phyloP scores from a whole-genome alignment of 2,113 vertebrate species.

The Gadus macrocephalus region DNA sequence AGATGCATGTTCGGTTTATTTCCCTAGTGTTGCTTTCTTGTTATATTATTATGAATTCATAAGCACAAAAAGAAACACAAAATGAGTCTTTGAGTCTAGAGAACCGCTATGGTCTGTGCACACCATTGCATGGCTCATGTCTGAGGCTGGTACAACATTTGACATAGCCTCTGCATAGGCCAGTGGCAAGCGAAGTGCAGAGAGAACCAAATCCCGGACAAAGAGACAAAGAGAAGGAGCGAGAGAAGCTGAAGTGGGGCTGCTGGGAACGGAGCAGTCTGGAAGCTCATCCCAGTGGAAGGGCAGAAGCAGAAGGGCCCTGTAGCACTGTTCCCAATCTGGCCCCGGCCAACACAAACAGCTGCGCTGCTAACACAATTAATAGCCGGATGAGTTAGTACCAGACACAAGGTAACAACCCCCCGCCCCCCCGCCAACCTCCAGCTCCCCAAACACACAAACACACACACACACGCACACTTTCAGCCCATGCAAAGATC shows the following conservation, averaged over 20 bases:
- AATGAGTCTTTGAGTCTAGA: too few relatives aligned
- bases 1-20: neutral
- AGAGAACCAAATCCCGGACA: neutral
- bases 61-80: too few relatives aligned
- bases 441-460: neutral
- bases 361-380: slow-evolving; percentile 95
- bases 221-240: slow-evolving; percentile 15
- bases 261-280: slow-evolving; percentile 78
- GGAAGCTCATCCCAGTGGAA: slow-evolving; percentile 86
- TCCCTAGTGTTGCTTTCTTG: neutral
- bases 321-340: slow-evolving; percentile 88
- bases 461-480: slow-evolving; percentile 19
- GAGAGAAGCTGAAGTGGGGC: slow-evolving; percentile 53
- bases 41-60: neutral
- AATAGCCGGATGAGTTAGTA: slow-evolving; percentile 94
- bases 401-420: slow-evolving; percentile 82
- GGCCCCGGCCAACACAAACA: slow-evolving; percentile 81
- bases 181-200: neutral
- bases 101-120: too few relatives aligned
- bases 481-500: neutral
- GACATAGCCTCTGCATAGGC: too few relatives aligned
- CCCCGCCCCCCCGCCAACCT: neutral
- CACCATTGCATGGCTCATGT: too few relatives aligned
- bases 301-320: slow-evolving; percentile 88
- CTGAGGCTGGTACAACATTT: too few relatives aligned